A percentile compares a stretch with the other conserved stretches of the same genome.
phyloP scores from a whole-genome alignment of 1,140 invertebrate species.

The Uloborus diversus region DNA sequence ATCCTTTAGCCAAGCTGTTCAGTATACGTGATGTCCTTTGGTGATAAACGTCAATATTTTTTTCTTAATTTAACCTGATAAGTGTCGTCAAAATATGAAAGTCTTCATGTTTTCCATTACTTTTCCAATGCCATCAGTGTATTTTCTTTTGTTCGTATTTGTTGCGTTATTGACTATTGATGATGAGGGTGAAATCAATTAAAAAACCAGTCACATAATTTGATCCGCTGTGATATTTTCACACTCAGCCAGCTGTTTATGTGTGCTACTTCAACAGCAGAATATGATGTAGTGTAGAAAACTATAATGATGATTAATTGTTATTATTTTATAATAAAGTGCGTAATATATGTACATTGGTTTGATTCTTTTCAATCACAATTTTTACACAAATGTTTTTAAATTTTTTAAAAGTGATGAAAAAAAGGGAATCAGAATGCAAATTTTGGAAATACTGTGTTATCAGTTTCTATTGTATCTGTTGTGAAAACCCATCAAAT shows the following conservation, averaged over 20 bases:
- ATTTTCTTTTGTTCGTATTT: neutral
- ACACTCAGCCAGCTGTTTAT: slow-evolving; percentile 9
- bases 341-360: slow-evolving; percentile 29
- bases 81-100: neutral
- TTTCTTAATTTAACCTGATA: neutral
- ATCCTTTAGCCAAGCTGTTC: neutral
- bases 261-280: neutral
- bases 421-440: no score
- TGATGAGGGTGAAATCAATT: neutral
- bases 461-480: no score
- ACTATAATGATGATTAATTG: slow-evolving; percentile 2
- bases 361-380: no score
- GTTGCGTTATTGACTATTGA: neutral
- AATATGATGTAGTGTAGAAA: slow-evolving; percentile 15
- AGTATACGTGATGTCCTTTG: neutral
- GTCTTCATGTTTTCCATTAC: neutral
- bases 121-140: neutral
- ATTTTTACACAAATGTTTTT: no score
- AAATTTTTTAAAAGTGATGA: no score
- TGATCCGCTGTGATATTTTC: slow-evolving; percentile 45
- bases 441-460: no score
- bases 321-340: slow-evolving; percentile 50
- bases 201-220: slow-evolving; percentile 27
- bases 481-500: no score
- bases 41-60: neutral